Evolutionary conservation across 2,113 vertebrate species (phyloP).

Genomic region (Phrynosoma platyrhinos): DNA sequence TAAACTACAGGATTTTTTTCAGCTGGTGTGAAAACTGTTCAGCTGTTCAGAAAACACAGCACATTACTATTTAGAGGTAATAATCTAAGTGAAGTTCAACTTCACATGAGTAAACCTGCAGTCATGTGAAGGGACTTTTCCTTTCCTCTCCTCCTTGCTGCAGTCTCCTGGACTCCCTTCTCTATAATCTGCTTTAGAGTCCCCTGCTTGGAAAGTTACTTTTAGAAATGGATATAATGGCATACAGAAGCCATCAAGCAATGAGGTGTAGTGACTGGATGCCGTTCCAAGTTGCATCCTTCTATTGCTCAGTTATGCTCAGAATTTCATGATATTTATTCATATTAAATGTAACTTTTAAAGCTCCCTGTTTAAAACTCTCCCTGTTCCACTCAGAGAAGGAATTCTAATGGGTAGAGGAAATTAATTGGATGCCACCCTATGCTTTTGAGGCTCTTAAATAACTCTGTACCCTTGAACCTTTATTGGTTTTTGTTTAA

Average conservation of each 20-base stretch:
- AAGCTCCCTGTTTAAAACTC: not conserved
- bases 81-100: not conserved
- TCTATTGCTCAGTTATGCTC: not conserved
- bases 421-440: not conserved
- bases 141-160: not conserved
- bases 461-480: not conserved
- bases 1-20: not conserved
- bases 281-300: not conserved
- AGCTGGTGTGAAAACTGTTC: not conserved
- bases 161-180: not conserved
- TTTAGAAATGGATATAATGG: not conserved
- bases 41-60: too few relatives aligned
- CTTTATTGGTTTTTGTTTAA: not conserved
- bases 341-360: not conserved
- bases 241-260: not conserved
- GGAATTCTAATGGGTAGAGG: too few relatives aligned
- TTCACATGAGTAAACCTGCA: not conserved
- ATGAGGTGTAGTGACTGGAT: not conserved
- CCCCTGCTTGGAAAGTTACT: not conserved
- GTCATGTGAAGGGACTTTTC: not conserved
- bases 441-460: not conserved
- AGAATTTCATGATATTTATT: not conserved
- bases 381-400: too few relatives aligned
- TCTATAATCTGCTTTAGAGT: not conserved
- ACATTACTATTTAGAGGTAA: not conserved